Evolutionary conservation across 2,888 invertebrate species (phyloP).

Genomic region (Orthonychiurus folsomi): DNA sequence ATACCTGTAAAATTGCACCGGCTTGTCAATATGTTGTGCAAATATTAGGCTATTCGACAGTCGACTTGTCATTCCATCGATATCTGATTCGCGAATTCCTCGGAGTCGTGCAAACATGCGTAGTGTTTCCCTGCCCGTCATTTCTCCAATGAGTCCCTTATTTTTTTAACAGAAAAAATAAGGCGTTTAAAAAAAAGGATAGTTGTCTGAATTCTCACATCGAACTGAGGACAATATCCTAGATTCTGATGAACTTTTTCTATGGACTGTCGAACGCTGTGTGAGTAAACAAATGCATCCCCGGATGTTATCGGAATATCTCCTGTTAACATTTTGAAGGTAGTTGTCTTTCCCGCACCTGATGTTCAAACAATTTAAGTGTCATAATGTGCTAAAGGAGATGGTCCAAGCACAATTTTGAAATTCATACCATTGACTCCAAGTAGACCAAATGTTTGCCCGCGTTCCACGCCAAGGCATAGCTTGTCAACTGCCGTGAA

Average conservation of each 20-base stretch:
- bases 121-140: constrained; percentile 62
- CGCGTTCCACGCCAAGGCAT: constrained; percentile 57
- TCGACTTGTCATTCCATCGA: constrained; percentile 44
- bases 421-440: constrained; percentile 83
- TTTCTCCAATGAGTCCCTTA: constrained; percentile 53
- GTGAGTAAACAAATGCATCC: constrained; percentile 57
- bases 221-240: constrained; percentile 70
- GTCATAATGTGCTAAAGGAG: no score
- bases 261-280: constrained; percentile 43
- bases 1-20: constrained; percentile 46
- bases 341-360: constrained; percentile 78
- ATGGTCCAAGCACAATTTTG: no score
- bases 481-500: constrained; percentile 70
- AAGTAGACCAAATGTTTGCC: constrained; percentile 70
- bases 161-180: no score
- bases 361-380: background rate
- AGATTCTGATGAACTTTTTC: constrained; percentile 41
- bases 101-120: constrained; percentile 56
- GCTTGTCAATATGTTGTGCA: constrained; percentile 55
- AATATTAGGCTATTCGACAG: constrained; percentile 55
- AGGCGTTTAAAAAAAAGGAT: no score
- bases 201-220: no score
- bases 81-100: constrained; percentile 49
- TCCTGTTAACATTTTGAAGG: constrained; percentile 83
- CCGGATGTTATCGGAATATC: constrained; percentile 63